Evolutionary conservation across 2,888 invertebrate species (phyloP), one percentile per base, ranked within the genome.

Genomic region (Sphinx pinastri): DNA sequence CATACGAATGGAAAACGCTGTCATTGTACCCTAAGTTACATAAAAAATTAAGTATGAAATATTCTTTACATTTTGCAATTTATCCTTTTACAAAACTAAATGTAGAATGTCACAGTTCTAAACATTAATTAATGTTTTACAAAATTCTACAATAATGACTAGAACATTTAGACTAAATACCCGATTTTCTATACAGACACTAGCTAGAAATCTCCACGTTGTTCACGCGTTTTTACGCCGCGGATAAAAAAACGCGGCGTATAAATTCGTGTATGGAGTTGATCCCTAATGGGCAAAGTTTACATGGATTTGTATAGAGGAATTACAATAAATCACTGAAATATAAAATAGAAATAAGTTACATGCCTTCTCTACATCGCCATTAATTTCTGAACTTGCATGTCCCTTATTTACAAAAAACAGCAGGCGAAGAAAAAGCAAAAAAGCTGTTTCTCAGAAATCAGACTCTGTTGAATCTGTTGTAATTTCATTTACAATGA

Each of bases 141-240:
- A 89, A 89, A 89, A 88, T 76, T 73, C 89, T 90, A 90, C 81
- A 84, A 85, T 80, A 81, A 79, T 81, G 73, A 81, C 84, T 88
- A 88, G 54, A 84, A 87, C 84, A 84, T 84, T 83, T 82, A 80
- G 74, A 77, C 38, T 63, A 69, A 72, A 73, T 82, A 86, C 82
- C 83, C 85, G 71, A 84, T 82, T 82, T 51, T 45, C 60, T 69
- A 69, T 54, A 69, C 51, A 69, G 69, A 63, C 14, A 19, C 38
- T 69, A 63, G 63, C 60, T 38, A 60, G 11, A 60, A 60, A 60
- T 49, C 13, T 49, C 63, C 47, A 47, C 19, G 19, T 47, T 19
- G 60, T 12, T 63, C 47, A 13, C 49, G 49, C 63, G 12, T 55
- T 55, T 13, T 49, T 47, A 13, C 47, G 19, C 2, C 2, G 63